Conservation (phyloP, 2,888 invertebrate species). For the Empis stercorea region DNA sequence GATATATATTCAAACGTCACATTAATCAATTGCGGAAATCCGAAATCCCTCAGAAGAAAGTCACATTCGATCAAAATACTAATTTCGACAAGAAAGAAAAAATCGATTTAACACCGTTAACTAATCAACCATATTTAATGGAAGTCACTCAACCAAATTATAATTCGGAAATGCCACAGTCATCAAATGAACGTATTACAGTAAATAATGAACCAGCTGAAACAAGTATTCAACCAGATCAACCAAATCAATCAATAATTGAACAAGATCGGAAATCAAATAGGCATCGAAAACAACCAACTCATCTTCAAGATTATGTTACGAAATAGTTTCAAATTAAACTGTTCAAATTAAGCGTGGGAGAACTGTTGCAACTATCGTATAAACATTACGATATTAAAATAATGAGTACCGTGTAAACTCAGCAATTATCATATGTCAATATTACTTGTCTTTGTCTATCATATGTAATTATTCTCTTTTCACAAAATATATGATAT, state of each 20-base stretch:
- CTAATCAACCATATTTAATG: neutral
- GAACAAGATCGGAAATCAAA: neutral
- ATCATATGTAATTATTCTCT: no score
- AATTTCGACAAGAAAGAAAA: neutral
- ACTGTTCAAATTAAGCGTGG: neutral
- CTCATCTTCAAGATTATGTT: neutral
- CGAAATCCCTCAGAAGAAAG: slow-evolving; percentile 1
- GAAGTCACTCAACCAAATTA: neutral
- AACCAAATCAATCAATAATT: no score
- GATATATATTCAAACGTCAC: slow-evolving; percentile 5
- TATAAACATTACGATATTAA: no score
- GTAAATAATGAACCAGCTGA: no score
- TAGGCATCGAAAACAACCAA: neutral
- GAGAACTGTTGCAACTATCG: neutral
- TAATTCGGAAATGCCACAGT: neutral
- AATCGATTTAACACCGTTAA: neutral
- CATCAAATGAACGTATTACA: no score
- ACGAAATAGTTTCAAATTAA: no score
- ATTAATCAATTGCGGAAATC: slow-evolving; percentile 6
- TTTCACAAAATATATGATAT: no score
- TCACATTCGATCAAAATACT: neutral
- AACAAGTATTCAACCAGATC: no score
- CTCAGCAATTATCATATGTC: no score
- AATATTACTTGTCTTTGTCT: no score
- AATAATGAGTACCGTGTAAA: no score